A percentile compares a stretch with the other conserved stretches of the same genome.
Evolutionary conservation across 2,888 invertebrate genomes (phyloP).

Genomic region (Macrophya annulata): DNA sequence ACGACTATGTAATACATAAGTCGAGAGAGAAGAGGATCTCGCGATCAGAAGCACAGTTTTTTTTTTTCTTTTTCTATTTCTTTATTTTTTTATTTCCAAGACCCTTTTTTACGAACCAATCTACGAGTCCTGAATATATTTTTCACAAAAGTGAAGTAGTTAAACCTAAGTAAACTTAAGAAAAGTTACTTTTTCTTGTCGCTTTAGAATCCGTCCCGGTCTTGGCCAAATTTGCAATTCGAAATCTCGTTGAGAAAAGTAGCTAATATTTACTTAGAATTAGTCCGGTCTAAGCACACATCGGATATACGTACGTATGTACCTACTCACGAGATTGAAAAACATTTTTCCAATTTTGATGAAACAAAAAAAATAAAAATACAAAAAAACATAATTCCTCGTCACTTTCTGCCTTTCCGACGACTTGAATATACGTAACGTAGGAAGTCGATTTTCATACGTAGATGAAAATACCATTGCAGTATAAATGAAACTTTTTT

Average conservation of each 20-base stretch:
- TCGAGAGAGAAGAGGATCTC: not conserved
- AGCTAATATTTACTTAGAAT: constrained; percentile 47
- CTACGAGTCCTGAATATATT: not conserved
- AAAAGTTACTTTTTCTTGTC: not conserved
- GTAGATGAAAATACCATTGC: not conserved
- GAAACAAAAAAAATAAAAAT: too few species aligned
- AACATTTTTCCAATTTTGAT: too few species aligned
- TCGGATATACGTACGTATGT: not conserved
- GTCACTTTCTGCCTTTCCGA: not conserved
- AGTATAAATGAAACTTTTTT: not conserved
- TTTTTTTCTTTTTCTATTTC: not conserved
- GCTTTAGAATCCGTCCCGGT: not conserved
- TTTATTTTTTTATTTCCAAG: too few species aligned
- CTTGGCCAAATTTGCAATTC: not conserved
- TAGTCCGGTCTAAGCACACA: constrained; percentile 12
- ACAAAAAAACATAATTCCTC: too few species aligned
- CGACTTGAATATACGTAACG: not conserved
- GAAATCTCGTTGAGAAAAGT: constrained; percentile 39
- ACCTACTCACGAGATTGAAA: not conserved
- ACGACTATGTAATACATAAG: not conserved
- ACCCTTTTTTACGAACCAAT: not conserved
- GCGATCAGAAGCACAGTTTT: not conserved
- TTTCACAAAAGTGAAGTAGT: constrained; percentile 1
- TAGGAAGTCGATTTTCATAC: not conserved
- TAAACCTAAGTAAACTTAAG: constrained; percentile 37